Conservation (phyloP, 2,888 invertebrate species). For the Fragum sueziense region DNA sequence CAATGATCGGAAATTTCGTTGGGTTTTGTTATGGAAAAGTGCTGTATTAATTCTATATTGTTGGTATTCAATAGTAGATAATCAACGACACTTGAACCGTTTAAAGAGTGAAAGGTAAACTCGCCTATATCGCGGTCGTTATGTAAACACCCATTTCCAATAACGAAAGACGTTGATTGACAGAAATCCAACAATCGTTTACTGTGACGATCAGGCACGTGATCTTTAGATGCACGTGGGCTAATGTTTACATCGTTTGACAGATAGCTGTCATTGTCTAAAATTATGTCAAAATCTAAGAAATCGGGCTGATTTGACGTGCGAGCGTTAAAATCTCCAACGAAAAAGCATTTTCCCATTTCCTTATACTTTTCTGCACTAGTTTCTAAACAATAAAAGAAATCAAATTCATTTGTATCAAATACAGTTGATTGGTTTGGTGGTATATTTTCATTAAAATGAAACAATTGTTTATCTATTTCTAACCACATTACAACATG, state of each 20-base stretch:
- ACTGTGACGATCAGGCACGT: conserved; percentile 20
- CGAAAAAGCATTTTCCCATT: background rate
- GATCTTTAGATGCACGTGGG: conserved; percentile 15
- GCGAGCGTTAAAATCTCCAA: background rate
- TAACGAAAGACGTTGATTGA: conserved; percentile 10
- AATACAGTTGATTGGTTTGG: conserved; percentile 19
- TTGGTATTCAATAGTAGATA: conserved; percentile 18
- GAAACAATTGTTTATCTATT: background rate
- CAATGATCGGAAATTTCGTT: no score
- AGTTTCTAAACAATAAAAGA: background rate
- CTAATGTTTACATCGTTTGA: conserved; percentile 20
- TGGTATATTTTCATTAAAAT: conserved; percentile 23
- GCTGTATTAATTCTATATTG: no score
- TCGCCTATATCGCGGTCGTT: conserved; percentile 3
- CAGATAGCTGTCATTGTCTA: conserved; percentile 12
- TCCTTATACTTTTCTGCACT: background rate
- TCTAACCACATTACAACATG: conserved; percentile 6
- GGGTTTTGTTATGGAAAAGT: no score
- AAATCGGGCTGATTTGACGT: conserved; percentile 4
- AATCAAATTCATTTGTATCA: conserved; percentile 10
- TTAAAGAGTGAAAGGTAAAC: conserved; percentile 1
- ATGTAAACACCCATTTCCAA: conserved; percentile 20
- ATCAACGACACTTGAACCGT: conserved; percentile 21
- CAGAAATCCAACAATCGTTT: conserved; percentile 21
- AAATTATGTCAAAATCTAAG: conserved; percentile 19